These are phyloP conservation scores for Lycaena phlaeas DNA, from an alignment of 2,888 invertebrate species.

Conservation along the genomic window DNA sequence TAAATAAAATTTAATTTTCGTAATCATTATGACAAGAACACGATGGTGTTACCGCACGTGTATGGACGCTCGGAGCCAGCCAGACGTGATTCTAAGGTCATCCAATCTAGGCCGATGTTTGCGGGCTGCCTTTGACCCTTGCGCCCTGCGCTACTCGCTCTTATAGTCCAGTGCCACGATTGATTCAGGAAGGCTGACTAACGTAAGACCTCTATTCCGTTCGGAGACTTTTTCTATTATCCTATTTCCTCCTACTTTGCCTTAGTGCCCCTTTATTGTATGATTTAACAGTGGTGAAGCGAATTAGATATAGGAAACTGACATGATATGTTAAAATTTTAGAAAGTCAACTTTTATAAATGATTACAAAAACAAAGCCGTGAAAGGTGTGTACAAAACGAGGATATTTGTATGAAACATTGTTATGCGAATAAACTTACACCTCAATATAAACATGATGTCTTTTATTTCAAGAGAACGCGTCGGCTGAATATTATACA, in stretches of 20 bases:
- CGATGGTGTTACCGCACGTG: too few relatives aligned
- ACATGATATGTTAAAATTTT: constrained; percentile 71
- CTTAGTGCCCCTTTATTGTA: constrained; percentile 58
- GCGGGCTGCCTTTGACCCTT: too few relatives aligned
- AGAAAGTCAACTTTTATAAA: constrained; percentile 73
- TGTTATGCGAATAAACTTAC: constrained; percentile 74
- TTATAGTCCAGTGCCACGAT: constrained; percentile 36
- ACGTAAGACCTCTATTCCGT: constrained; percentile 56
- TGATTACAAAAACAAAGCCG: constrained; percentile 63
- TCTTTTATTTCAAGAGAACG: constrained; percentile 65
- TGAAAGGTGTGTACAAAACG: constrained; percentile 72
- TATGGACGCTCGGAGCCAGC: too few relatives aligned
- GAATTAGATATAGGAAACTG: constrained; percentile 71
- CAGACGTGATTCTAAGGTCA: too few relatives aligned
- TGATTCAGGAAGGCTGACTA: constrained; percentile 47
- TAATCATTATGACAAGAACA: too few relatives aligned
- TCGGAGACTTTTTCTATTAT: constrained; percentile 47
- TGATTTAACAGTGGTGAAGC: constrained; percentile 64
- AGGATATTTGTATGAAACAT: constrained; percentile 73
- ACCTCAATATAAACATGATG: constrained; percentile 68
- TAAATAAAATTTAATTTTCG: too few relatives aligned
- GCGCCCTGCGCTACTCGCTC: constrained; percentile 12
- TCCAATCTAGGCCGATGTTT: too few relatives aligned
- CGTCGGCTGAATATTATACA: too few relatives aligned
- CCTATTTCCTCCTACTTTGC: constrained; percentile 54